Conservation (phyloP, 2,888 invertebrate species). For the Ophion costatus region DNA sequence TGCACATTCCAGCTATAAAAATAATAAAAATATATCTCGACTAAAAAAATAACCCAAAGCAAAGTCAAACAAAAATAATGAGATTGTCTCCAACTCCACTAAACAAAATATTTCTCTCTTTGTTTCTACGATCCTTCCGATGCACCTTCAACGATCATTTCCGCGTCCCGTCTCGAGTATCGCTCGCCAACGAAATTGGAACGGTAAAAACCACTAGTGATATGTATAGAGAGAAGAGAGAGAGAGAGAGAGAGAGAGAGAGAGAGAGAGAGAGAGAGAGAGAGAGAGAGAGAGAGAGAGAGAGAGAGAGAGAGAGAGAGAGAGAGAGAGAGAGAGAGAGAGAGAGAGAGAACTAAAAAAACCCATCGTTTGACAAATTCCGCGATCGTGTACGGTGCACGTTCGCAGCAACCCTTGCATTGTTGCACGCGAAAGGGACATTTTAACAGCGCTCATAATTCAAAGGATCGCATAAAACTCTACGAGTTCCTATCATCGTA, state of each 20-base stretch:
- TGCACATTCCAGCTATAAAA: no score
- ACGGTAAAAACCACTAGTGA: not conserved
- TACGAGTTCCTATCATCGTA: constrained; percentile 60
- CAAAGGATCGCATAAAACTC: constrained; percentile 63
- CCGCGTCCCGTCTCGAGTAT: not conserved
- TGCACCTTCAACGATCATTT: not conserved
- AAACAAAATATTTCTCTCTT: not conserved
- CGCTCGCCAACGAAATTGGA: constrained; percentile 3
- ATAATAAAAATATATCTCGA: no score
- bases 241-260: not conserved
- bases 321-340: not conserved
- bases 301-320: not conserved
- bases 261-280: not conserved
- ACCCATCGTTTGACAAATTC: constrained; percentile 43
- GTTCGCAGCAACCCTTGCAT: constrained; percentile 21
- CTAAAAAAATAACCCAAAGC: no score
- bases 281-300: no score
- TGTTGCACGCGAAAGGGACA: constrained; percentile 44
- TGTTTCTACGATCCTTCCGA: no score
- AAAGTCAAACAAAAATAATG: no score
- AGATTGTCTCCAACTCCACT: no score
- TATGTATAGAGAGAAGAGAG: not conserved
- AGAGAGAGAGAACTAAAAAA: not conserved
- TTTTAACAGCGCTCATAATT: constrained; percentile 70
- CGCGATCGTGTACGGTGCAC: constrained; percentile 21